Percentiles rank a stretch among this genome's conserved stretches.
phyloP scores from a whole-genome alignment of 2,797 vertebrate species.

The Gymnoscopelus braueri region DNA sequence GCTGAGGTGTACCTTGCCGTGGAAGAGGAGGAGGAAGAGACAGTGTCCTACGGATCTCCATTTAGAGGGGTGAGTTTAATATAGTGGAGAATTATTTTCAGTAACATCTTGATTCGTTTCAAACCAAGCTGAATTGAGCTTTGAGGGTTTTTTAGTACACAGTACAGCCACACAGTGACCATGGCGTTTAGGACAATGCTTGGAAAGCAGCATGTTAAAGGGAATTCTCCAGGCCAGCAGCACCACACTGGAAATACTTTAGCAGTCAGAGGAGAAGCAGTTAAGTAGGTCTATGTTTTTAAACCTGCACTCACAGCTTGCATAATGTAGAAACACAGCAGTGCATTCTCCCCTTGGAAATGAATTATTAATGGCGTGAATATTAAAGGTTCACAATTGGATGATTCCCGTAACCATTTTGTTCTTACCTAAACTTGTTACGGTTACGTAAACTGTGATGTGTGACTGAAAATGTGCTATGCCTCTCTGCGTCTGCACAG shows the following conservation, averaged over 20 bases:
- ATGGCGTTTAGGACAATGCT: neutral
- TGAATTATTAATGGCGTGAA: constrained; percentile 60
- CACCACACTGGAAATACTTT: constrained; percentile 20
- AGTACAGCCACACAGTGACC: neutral
- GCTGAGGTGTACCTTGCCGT: constrained; percentile 89
- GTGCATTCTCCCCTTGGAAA: constrained; percentile 52
- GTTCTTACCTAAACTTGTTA: constrained; percentile 43
- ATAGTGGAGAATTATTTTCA: neutral
- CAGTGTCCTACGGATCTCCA: constrained; percentile 74
- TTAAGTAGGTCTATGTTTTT: constrained; percentile 44
- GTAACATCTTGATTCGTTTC: neutral
- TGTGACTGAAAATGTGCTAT: constrained; percentile 25
- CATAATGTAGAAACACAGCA: constrained; percentile 58
- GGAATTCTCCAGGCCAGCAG: constrained; percentile 34
- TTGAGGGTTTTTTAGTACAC: neutral
- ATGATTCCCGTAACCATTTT: constrained; percentile 39
- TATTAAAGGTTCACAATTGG: constrained; percentile 61
- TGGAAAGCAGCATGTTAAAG: neutral
- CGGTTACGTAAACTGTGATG: constrained; percentile 42
- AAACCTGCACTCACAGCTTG: constrained; percentile 56
- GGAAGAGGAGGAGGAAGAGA: constrained; percentile 84
- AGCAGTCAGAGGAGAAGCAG: constrained; percentile 10
- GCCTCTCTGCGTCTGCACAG: constrained; percentile 42
- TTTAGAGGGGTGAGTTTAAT: constrained; percentile 77
- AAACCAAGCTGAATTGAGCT: neutral